Base-by-base conservation (phyloP, 2,888 invertebrate genomes). In the Allygus modestus region DNA sequence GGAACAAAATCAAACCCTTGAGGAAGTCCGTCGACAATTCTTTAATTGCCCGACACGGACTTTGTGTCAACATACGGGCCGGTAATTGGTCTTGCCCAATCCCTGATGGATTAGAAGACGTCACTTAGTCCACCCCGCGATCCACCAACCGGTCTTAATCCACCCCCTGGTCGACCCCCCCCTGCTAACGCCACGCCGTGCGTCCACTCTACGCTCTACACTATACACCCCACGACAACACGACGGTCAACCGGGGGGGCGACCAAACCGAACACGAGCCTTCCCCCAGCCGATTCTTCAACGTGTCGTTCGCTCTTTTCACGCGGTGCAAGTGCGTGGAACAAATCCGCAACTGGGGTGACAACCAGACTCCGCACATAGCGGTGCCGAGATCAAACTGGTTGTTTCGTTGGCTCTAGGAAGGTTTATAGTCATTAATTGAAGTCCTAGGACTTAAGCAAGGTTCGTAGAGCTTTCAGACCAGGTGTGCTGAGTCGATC, bases 41-140 rank as follows among this genome's bases (percentile, higher is more conserved):
- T 26, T 65, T 71, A 71, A 71, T 71, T 71, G 71, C 37, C 41
- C 20, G 23, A 71, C 71, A 41, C 71, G 15, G 71, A 41, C 71
- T 71, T 71, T 71, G 71, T 41, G 71, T 71, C 71, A 71, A 71
- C 71, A 65, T 65, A 0, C 17, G 31, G 65, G 5, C 65, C 65
- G 65, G 65, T 65, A 65, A 65, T 65, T 65, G 65, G 65, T 65
- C 65, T 65, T 65, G 65, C 28, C 65, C 65, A 65, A 65, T 65
- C 65, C 65, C 65, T 65, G 65, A 65, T 65, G 65, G 65, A 65
- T 65, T 31, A 26, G 65, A 65, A 9, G 65, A 65, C 65, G 65
- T 65, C 65, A 65, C 65, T 31, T 28, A 31, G 17, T 65, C 65
- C 65, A 65, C 65, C 65, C 65, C 15, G 2, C 20, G 7, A 58